These are phyloP conservation scores for Telmatochromis brichardi DNA, from an alignment of 2,113 vertebrate species.

Conservation along the genomic window DNA sequence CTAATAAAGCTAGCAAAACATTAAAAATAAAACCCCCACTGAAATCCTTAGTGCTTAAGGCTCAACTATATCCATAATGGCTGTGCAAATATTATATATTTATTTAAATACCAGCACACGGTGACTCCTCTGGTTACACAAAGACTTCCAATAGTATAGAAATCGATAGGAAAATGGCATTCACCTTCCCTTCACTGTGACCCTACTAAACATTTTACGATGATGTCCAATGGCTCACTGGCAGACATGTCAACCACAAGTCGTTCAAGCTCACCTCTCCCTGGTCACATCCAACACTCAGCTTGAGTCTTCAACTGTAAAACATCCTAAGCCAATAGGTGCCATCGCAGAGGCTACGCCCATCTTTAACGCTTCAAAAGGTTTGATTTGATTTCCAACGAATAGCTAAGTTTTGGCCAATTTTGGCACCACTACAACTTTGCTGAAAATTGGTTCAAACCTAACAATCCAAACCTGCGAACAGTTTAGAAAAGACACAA, in stretches of 20 bases:
- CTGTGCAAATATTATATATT: background rate
- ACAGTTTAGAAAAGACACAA: background rate
- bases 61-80: background rate
- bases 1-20: background rate
- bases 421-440: background rate
- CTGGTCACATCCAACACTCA: background rate
- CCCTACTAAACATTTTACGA: background rate
- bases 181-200: background rate
- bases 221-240: background rate
- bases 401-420: background rate
- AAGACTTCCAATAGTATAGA: background rate
- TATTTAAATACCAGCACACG: background rate
- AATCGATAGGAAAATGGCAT: background rate
- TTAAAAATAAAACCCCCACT: background rate
- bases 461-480: background rate
- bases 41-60: background rate
- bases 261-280: background rate
- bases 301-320: background rate
- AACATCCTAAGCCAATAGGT: background rate
- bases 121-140: background rate
- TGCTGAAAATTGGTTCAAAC: background rate
- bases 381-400: background rate
- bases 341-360: background rate
- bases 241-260: background rate
- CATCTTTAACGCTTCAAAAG: background rate